These are phyloP conservation scores for Lypha dubia DNA, from an alignment of 2,888 invertebrate species.

Conservation along the genomic window DNA sequence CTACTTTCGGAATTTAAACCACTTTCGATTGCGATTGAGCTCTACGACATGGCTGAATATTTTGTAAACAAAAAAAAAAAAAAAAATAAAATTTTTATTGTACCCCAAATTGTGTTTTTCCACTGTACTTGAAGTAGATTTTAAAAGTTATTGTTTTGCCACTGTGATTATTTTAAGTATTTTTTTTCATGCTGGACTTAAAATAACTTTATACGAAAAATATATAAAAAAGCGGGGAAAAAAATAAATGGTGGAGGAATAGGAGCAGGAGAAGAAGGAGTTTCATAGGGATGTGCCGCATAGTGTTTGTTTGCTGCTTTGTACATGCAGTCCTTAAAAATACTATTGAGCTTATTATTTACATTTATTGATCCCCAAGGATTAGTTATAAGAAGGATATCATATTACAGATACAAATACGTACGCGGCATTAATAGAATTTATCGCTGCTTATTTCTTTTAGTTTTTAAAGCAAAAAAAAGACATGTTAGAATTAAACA, in stretches of 20 bases:
- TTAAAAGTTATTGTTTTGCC: slow-evolving; percentile 48
- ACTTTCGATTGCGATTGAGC: too few species aligned
- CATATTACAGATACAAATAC: slow-evolving; percentile 43
- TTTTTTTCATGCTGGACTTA: slow-evolving; percentile 5
- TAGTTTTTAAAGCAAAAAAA: background rate
- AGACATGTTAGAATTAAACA: background rate
- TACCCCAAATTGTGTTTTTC: too few species aligned
- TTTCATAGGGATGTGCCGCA: background rate
- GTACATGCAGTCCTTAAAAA: background rate
- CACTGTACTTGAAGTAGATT: slow-evolving; percentile 6
- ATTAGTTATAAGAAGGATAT: slow-evolving; percentile 59
- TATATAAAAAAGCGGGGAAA: background rate
- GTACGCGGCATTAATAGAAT: background rate
- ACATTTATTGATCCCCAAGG: slow-evolving; percentile 65
- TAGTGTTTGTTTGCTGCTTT: background rate
- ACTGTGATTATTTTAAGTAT: slow-evolving; percentile 33
- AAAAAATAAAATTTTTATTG: too few species aligned
- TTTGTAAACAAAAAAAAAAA: too few species aligned
- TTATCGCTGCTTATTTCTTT: background rate
- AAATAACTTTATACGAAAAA: slow-evolving; percentile 8
- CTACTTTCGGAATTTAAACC: too few species aligned
- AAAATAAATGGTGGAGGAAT: background rate
- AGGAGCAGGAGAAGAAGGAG: background rate
- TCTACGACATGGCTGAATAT: too few species aligned
- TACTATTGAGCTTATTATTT: slow-evolving; percentile 46